Evolutionary conservation across 30 jellyfish, hydroid and myxozoan species (phyloP).

Genomic region (Aurelia coerulea): DNA sequence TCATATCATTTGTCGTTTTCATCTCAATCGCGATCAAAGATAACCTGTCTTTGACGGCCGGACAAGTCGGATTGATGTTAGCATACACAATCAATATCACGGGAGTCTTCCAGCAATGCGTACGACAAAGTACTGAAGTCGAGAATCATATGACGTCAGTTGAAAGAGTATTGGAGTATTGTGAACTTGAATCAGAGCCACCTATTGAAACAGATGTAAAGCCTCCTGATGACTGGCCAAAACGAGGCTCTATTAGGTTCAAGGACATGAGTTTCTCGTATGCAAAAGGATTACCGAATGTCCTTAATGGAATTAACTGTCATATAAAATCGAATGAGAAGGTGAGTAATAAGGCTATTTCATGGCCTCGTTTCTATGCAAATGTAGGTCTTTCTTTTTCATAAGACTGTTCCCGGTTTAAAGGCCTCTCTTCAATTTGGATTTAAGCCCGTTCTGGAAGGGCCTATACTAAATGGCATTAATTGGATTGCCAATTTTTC

Average conservation of each 20-base stretch:
- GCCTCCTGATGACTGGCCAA: slow-evolving; percentile 92
- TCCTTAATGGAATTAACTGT: slow-evolving; percentile 69
- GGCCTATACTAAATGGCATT: no score
- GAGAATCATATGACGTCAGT: slow-evolving; percentile 96
- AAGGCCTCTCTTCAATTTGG: no score
- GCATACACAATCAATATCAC: slow-evolving; percentile 82
- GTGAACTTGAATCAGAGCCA: slow-evolving; percentile 87
- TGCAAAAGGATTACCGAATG: slow-evolving; percentile 74
- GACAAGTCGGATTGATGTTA: slow-evolving; percentile 81
- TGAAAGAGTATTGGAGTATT: slow-evolving; percentile 87
- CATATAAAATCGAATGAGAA: slow-evolving; percentile 78
- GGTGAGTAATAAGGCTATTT: slow-evolving; percentile 46
- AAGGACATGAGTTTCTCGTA: slow-evolving; percentile 73
- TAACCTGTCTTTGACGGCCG: slow-evolving; percentile 67
- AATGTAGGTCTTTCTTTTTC: no score
- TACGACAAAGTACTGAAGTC: slow-evolving; percentile 87
- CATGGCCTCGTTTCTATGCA: not conserved
- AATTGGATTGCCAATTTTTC: no score
- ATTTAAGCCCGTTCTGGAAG: no score
- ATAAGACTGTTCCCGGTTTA: no score
- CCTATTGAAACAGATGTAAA: slow-evolving; percentile 67
- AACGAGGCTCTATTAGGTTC: slow-evolving; percentile 79
- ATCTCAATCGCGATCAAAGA: slow-evolving; percentile 65
- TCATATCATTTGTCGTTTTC: slow-evolving; percentile 67
- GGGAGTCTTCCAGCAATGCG: slow-evolving; percentile 81